Percentiles rank a stretch among this genome's conserved stretches.
Conservation (phyloP, 2,797 vertebrate genomes). For the Cuculus canorus region DNA sequence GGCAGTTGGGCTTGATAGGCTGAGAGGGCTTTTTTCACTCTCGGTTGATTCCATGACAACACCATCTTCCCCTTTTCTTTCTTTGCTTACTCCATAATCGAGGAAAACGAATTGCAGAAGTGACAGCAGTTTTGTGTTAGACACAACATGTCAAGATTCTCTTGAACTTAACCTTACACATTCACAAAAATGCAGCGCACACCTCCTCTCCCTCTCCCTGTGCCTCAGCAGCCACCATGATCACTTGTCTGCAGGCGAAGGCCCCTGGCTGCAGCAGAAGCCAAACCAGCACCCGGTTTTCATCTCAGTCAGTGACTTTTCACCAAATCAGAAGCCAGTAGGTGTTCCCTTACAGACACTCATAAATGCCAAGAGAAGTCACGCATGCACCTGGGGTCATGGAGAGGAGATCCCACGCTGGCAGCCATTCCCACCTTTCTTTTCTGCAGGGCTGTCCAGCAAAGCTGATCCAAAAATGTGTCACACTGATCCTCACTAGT, state of each 20-base stretch:
- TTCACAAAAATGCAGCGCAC: not conserved
- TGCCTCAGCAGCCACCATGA: not conserved
- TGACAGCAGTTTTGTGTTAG: not conserved
- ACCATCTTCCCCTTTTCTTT: not conserved
- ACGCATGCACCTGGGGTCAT: not conserved
- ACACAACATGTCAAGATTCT: not conserved
- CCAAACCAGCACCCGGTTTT: conserved; percentile 4
- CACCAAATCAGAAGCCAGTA: not conserved
- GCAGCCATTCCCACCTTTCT: not conserved
- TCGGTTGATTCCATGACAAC: too few species aligned
- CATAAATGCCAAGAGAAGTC: not conserved
- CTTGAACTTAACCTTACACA: not conserved
- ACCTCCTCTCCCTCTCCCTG: not conserved
- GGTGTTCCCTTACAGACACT: not conserved
- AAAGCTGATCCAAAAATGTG: not conserved
- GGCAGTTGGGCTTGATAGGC: too few species aligned
- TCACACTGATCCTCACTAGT: rapidly evolving
- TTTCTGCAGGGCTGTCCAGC: not conserved
- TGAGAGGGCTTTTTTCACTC: too few species aligned
- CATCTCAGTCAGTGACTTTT: not conserved
- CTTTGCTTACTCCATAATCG: not conserved
- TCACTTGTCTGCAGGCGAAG: not conserved
- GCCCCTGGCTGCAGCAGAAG: not conserved
- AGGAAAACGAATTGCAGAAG: not conserved
- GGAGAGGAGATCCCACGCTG: not conserved